Evolutionary conservation across 2,797 vertebrate genomes (phyloP).

Genomic region (Tenualosa ilisha): DNA sequence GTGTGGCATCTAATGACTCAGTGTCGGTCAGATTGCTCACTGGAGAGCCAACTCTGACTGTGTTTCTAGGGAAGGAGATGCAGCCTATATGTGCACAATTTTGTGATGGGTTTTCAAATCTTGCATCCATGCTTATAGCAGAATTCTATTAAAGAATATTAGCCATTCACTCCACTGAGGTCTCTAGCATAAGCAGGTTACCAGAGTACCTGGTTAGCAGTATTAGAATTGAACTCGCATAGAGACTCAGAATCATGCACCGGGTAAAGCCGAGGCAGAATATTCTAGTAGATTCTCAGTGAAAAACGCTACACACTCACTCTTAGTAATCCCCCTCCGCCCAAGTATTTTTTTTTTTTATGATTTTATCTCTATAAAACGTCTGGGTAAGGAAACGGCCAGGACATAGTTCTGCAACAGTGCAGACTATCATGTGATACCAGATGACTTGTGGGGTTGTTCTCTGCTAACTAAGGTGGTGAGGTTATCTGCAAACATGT

Average conservation of each 20-base stretch:
- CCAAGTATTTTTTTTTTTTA: background rate
- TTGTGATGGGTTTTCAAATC: background rate
- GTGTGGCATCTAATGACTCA: background rate
- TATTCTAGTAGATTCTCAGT: background rate
- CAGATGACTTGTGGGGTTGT: background rate
- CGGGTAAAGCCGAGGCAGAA: background rate
- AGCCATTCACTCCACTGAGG: background rate
- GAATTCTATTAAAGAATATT: background rate
- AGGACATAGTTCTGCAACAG: background rate
- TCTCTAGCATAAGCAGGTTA: background rate
- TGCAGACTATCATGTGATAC: conserved; percentile 4
- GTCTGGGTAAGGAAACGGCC: background rate
- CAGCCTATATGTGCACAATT: conserved; percentile 2
- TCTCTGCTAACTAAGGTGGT: background rate
- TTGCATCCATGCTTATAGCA: background rate
- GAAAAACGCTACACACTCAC: background rate
- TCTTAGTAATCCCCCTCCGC: background rate
- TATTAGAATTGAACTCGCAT: background rate
- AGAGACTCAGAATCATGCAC: background rate
- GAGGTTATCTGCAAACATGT: conserved; percentile 44
- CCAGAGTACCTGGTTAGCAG: background rate
- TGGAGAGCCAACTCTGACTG: conserved; percentile 1
- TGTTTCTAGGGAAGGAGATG: background rate
- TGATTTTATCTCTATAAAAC: background rate
- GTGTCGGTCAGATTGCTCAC: background rate